Evolutionary conservation across 2,113 vertebrate genomes (phyloP), one percentile per base, ranked within the genome.

Genomic region (Calyptomena viridis): DNA sequence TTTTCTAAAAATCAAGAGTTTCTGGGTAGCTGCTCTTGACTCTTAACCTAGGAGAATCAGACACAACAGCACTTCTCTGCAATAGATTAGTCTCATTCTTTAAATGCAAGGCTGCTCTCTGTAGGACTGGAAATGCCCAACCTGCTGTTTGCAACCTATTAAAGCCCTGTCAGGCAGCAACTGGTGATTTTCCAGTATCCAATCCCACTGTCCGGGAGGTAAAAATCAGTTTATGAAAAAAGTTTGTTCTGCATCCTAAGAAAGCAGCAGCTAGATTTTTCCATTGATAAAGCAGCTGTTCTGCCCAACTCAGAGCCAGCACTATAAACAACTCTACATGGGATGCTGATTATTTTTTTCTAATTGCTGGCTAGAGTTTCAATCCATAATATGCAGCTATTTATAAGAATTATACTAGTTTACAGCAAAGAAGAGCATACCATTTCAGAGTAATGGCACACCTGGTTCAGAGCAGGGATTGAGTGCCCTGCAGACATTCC

Each of bases 91-190:
- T 62, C 50, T 58, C 7, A 6, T 31, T 79, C 86, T 84, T 63
- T 23, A 33, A 80, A 75, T 11, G 18, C 64, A 93, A 96, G 87
- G 49, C 55, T 93, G 93, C 91, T 87, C 93, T 89, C 91, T 96
- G 73, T 93, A 67, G 95, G 81, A 55, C 13, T 50, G 37, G 17
- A 91, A 52, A 87, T 74, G 27, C 25, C 21, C 31, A 87, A 33
- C 27, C 56, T 91, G 33, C 42, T 84, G 12, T 67, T 63, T 47
- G 14, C 55, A 83, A 33, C 17, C 4, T 37, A 46, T 53, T 20
- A 74, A 81, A 89, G 40, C 20, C 9, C 42, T 40, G 3, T 8
- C 50, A 66, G 30, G 49, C 72, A 87, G 64, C 28, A 69, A 6
- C 1, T 12, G 3, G 35, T 74, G 44, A 18, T 60, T 55, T 64